These are phyloP conservation scores for Prietella phreatophila DNA, from an alignment of 2,113 vertebrate species.

Conservation along the genomic window DNA sequence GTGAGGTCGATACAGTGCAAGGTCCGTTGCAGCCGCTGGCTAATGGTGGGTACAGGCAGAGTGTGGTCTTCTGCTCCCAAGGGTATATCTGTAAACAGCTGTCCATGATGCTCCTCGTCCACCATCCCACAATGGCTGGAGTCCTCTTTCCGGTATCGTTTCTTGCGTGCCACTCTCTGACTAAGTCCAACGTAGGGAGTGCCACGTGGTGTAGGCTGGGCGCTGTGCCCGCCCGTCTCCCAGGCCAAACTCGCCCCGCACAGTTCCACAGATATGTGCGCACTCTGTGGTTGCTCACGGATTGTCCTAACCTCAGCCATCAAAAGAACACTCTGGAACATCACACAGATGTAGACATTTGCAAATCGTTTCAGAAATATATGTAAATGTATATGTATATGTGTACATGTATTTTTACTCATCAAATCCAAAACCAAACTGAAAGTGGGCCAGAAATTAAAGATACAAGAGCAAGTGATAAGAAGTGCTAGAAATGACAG, in stretches of 20 bases:
- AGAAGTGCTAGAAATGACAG: not conserved
- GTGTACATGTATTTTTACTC: not conserved
- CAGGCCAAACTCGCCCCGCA: slow-evolving; percentile 86
- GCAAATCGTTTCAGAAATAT: not conserved
- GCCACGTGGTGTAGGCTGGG: slow-evolving; percentile 84
- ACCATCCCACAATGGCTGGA: slow-evolving; percentile 41
- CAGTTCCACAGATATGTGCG: slow-evolving; percentile 85
- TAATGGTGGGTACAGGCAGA: slow-evolving; percentile 68
- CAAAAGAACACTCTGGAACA: slow-evolving; percentile 90
- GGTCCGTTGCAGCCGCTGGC: slow-evolving; percentile 79
- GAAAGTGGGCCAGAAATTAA: not conserved
- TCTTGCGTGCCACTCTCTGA: slow-evolving; percentile 59
- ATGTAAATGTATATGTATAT: not conserved
- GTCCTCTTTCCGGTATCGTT: slow-evolving; percentile 62
- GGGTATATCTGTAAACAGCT: slow-evolving; percentile 76
- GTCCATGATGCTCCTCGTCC: slow-evolving; percentile 78
- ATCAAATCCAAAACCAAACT: not conserved
- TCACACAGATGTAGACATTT: slow-evolving; percentile 73
- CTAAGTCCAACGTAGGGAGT: slow-evolving; percentile 81
- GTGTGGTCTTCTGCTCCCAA: slow-evolving; percentile 78
- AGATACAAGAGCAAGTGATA: not conserved
- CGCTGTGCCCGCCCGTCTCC: slow-evolving; percentile 84
- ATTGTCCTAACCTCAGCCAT: slow-evolving; percentile 88
- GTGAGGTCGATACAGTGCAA: slow-evolving; percentile 83
- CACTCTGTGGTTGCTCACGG: slow-evolving; percentile 79